phyloP scores from a whole-genome alignment of 2,797 vertebrate species.

The Tokudaia tokunoshimensis region DNA sequence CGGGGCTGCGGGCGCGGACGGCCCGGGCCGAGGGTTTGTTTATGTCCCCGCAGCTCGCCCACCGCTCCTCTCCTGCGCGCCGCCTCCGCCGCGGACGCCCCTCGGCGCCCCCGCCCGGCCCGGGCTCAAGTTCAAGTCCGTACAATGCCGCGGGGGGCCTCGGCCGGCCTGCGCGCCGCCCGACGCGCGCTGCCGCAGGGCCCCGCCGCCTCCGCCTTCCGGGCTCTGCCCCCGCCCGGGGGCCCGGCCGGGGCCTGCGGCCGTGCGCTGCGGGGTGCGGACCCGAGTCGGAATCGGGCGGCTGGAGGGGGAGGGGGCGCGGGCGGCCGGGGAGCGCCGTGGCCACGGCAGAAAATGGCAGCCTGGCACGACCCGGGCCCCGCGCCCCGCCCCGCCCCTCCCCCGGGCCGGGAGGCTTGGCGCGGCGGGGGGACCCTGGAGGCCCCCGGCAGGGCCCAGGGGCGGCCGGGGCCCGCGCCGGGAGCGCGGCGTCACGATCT shows the following conservation, averaged over 20 bases:
- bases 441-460: slow-evolving; percentile 70
- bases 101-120: slow-evolving; percentile 74
- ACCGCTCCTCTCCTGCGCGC: slow-evolving; percentile 77
- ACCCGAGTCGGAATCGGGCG: slow-evolving; percentile 64
- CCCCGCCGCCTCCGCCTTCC: slow-evolving; percentile 78
- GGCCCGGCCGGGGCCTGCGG: slow-evolving; percentile 61
- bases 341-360: slow-evolving; percentile 85
- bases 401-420: slow-evolving; percentile 73
- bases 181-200: slow-evolving; percentile 76
- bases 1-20: slow-evolving; percentile 66
- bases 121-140: slow-evolving; percentile 85
- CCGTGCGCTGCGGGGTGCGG: slow-evolving; percentile 61
- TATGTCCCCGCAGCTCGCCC: slow-evolving; percentile 78
- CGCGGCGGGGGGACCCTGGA: slow-evolving; percentile 65
- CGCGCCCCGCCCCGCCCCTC: slow-evolving; percentile 79
- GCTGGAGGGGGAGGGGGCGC: slow-evolving; percentile 72
- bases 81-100: slow-evolving; percentile 70
- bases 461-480: slow-evolving; percentile 59
- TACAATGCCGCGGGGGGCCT: slow-evolving; percentile 82
- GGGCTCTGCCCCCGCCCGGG: slow-evolving; percentile 68
- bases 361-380: slow-evolving; percentile 85
- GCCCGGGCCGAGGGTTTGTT: slow-evolving; percentile 80
- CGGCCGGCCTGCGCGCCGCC: slow-evolving; percentile 64
- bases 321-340: slow-evolving; percentile 72
- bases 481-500: slow-evolving; percentile 58